Conservation (phyloP, 1,140 invertebrate genomes). For the Bathynomus jamesi region DNA sequence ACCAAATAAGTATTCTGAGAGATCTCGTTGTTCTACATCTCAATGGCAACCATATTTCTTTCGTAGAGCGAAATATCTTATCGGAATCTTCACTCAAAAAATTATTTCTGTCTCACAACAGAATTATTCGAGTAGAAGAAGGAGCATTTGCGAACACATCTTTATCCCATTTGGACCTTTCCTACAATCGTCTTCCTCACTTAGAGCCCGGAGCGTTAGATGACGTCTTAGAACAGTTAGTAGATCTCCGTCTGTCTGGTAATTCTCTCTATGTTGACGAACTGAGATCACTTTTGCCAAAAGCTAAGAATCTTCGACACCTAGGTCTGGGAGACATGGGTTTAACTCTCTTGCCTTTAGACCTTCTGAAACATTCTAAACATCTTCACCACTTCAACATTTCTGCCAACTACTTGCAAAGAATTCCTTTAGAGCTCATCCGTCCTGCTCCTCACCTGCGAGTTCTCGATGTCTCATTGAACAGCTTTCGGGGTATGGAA, state of each 20-base stretch:
- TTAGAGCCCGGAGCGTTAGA: constrained; percentile 54
- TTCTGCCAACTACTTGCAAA: constrained; percentile 51
- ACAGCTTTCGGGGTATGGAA: constrained; percentile 53
- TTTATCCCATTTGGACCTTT: constrained; percentile 57
- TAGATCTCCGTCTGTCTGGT: constrained; percentile 57
- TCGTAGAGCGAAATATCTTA: constrained; percentile 27
- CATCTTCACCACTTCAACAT: constrained; percentile 51
- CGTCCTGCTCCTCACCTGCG: constrained; percentile 50
- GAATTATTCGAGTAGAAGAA: constrained; percentile 60
- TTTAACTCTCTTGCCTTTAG: constrained; percentile 45
- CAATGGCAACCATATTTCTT: constrained; percentile 65
- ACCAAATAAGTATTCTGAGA: constrained; percentile 45
- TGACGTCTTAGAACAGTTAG: constrained; percentile 53
- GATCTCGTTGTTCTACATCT: constrained; percentile 56
- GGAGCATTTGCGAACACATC: constrained; percentile 61
- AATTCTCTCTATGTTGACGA: constrained; percentile 49
- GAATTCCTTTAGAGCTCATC: constrained; percentile 50
- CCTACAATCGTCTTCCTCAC: constrained; percentile 61
- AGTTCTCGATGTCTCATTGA: constrained; percentile 55
- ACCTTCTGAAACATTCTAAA: constrained; percentile 49
- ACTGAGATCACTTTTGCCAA: constrained; percentile 49
- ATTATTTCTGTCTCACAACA: constrained; percentile 58
- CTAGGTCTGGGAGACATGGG: constrained; percentile 53
- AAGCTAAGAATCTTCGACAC: constrained; percentile 50
- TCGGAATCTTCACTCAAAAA: constrained; percentile 45